A percentile compares a stretch with the other conserved stretches of the same genome.
Conservation (phyloP, 2,888 invertebrate genomes). For the Diabrotica balteata region DNA sequence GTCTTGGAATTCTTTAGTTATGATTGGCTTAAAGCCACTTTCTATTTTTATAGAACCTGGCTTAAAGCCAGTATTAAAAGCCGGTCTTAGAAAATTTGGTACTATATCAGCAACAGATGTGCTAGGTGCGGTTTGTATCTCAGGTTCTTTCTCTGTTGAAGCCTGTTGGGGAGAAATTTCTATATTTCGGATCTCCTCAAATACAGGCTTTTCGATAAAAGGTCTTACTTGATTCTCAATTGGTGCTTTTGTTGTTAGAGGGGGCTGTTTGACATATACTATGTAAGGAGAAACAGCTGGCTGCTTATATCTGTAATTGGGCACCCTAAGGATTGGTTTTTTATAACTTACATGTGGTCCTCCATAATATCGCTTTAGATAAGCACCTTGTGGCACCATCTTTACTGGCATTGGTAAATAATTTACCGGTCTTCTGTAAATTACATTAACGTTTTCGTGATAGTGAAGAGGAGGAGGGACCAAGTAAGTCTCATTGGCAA, state of each 20-base stretch:
- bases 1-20: slow-evolving; percentile 65
- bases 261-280: background rate
- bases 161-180: slow-evolving; percentile 55
- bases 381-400: slow-evolving; percentile 28
- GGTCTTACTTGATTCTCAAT: slow-evolving; percentile 20
- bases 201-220: slow-evolving; percentile 16
- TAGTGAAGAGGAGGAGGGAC: slow-evolving; percentile 26
- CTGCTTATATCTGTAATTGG: slow-evolving; percentile 18
- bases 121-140: slow-evolving; percentile 45
- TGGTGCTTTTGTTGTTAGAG: slow-evolving; percentile 26
- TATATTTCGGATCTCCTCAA: slow-evolving; percentile 44
- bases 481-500: slow-evolving; percentile 31
- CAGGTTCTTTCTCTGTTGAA: slow-evolving; percentile 53
- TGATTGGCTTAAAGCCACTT: slow-evolving; percentile 84
- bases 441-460: background rate
- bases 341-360: slow-evolving; percentile 26
- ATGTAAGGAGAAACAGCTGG: slow-evolving; percentile 10
- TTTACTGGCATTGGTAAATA: slow-evolving; percentile 21
- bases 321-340: slow-evolving; percentile 27
- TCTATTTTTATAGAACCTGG: slow-evolving; percentile 83
- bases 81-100: slow-evolving; percentile 57
- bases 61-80: slow-evolving; percentile 79
- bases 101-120: slow-evolving; percentile 30
- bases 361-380: slow-evolving; percentile 22
- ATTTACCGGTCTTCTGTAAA: slow-evolving; percentile 19